These are phyloP conservation scores for Pterostichus madidus DNA, from an alignment of 2,888 invertebrate genomes.

Conservation along the genomic window DNA sequence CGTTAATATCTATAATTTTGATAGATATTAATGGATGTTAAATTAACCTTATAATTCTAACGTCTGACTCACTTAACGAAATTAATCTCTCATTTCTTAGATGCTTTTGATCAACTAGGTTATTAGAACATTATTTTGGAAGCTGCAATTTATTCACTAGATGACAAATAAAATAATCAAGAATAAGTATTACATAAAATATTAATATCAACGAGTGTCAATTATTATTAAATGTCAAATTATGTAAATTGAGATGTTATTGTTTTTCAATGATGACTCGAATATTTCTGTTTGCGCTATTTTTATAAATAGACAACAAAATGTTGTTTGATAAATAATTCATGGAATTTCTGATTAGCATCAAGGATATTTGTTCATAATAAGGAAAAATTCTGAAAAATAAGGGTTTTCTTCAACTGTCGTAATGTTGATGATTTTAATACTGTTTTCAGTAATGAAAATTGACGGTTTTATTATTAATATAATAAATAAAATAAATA, in stretches of 20 bases:
- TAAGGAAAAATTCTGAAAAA: not conserved
- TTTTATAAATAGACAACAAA: constrained; percentile 2
- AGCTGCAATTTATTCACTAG: not conserved
- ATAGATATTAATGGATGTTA: constrained; percentile 44
- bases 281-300: not conserved
- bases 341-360: not conserved
- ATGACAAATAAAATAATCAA: constrained; percentile 46
- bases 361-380: not conserved
- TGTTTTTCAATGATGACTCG: constrained; percentile 31
- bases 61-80: constrained; percentile 24
- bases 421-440: no score
- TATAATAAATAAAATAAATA: no score
- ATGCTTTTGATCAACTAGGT: constrained; percentile 2
- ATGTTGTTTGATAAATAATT: constrained; percentile 10
- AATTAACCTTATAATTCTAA: constrained; percentile 31
- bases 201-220: not conserved
- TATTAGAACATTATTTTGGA: constrained; percentile 47
- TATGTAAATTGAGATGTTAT: constrained; percentile 19
- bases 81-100: constrained; percentile 43
- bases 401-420: no score
- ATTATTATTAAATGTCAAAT: constrained; percentile 39
- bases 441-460: no score
- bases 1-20: constrained; percentile 26
- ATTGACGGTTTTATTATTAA: no score
- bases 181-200: not conserved